Percentiles rank a stretch among this genome's conserved stretches.
These are phyloP conservation scores for Hyperoodon ampullatus DNA, from an alignment of 2,113 vertebrate genomes.

Conservation along the genomic window DNA sequence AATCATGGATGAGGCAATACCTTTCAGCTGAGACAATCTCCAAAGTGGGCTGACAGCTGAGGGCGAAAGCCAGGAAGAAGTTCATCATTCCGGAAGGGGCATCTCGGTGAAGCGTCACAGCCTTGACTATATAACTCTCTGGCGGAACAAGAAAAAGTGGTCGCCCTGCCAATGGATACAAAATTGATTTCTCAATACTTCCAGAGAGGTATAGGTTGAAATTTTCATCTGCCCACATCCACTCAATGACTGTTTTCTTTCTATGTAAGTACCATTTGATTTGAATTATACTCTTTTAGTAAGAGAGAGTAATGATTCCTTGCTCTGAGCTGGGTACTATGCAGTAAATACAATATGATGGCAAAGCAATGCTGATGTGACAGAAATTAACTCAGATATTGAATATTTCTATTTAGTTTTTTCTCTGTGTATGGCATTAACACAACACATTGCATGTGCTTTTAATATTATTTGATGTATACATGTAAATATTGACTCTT, in stretches of 20 bases:
- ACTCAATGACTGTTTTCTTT: background rate
- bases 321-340: background rate
- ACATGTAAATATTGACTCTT: conserved; percentile 39
- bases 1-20: background rate
- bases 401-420: background rate
- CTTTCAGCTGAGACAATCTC: background rate
- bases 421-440: background rate
- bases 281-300: background rate
- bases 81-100: background rate
- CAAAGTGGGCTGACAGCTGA: background rate
- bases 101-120: background rate
- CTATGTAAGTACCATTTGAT: background rate
- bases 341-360: background rate
- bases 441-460: background rate
- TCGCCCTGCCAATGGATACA: background rate
- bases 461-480: background rate
- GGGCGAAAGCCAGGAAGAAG: background rate
- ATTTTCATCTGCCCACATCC: background rate
- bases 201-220: background rate
- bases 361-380: conserved; percentile 1
- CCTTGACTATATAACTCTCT: background rate
- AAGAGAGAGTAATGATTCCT: background rate
- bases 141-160: background rate
- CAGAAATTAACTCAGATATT: conserved; percentile 40
- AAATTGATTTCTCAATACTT: background rate